Percentiles rank a stretch among this genome's conserved stretches.
Conservation (phyloP, 92 coral and sea anemone species). For the Palythoa caribaeorum region DNA sequence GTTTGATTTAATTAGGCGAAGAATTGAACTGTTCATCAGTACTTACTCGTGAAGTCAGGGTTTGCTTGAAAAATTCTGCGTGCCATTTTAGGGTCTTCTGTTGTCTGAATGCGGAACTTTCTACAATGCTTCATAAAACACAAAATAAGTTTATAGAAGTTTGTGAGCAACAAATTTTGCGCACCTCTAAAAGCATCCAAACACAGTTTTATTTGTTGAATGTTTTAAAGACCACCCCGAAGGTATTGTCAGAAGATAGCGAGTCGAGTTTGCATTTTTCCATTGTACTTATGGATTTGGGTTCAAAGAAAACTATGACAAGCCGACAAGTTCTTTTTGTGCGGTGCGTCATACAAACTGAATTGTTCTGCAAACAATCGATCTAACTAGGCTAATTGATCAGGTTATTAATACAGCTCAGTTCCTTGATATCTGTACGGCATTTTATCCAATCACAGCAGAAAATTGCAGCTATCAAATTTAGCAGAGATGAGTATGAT, state of each 20-base stretch:
- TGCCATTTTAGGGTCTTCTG: background rate
- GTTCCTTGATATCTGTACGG: slow-evolving; percentile 25
- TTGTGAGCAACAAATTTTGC: slow-evolving; percentile 9
- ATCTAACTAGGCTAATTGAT: slow-evolving; percentile 30
- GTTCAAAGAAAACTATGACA: slow-evolving; percentile 34
- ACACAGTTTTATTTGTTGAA: slow-evolving; percentile 31
- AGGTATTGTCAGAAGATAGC: slow-evolving; percentile 33
- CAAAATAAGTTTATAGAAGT: background rate
- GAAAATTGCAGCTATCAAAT: slow-evolving; percentile 4
- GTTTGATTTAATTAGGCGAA: slow-evolving; percentile 2
- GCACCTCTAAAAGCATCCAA: slow-evolving; percentile 3
- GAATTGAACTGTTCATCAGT: background rate
- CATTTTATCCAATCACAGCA: slow-evolving; percentile 29
- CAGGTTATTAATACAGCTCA: slow-evolving; percentile 20
- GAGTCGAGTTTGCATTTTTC: slow-evolving; percentile 12
- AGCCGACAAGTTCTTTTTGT: slow-evolving; percentile 43
- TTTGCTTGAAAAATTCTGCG: background rate
- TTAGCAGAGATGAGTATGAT: background rate
- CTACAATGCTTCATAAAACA: too few species aligned
- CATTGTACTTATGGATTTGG: slow-evolving; percentile 39
- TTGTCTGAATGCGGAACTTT: background rate
- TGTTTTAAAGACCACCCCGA: slow-evolving; percentile 42
- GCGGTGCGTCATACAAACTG: slow-evolving; percentile 13
- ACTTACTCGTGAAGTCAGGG: background rate
- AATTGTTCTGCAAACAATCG: slow-evolving; percentile 42